Base-by-base conservation (phyloP, 2,113 vertebrate species). In the Podarcis muralis region DNA sequence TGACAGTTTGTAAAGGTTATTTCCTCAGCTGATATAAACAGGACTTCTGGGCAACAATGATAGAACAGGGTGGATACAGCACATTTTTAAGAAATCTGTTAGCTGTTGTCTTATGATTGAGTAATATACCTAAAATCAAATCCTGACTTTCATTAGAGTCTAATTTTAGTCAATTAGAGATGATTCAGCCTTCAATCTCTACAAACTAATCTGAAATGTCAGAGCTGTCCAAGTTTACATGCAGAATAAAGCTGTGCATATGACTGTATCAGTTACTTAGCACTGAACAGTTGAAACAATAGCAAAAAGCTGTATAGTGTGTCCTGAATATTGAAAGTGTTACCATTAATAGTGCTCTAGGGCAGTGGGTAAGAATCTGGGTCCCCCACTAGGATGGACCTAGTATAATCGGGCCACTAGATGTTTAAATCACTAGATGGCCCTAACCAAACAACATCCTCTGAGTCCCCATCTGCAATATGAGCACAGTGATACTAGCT, bases 61-160 rank as follows among this genome's bases (percentile, higher is more conserved):
- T 75, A 66, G 15, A 80, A 87, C 20, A 86, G 48, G 48, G 48
- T 65, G 5, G 40, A 7, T n/a, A 77, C 53, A 90, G 90, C 68
- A 90, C 88, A 88, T 18, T 66, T 69, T 84, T 74, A 88, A 75
- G 5, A 92, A 92, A 87, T 80, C 81, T 84, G 66, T 79, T 0
- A 74, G 8, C 43, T 69, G 37, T 81, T 89, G 18, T 6, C 72
- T 89, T 90, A 12, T 25, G 80, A 16, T 15, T 88, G 43, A 92
- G 88, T 84, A 88, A 78, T 35, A 40, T 40, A 2, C 7, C 27
- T 65, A 8, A 89, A 90, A 83, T 86, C 4, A 92, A 88, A 93
- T 84, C 72, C 90, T 89, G 30, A 85, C 83, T 85, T 85, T 32
- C 68, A 90, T 81, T 8, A 18, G 0, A 84, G 1, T 37, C 62